Evolutionary conservation across 2,797 vertebrate genomes (phyloP).

Genomic region (Galago senegalensis): DNA sequence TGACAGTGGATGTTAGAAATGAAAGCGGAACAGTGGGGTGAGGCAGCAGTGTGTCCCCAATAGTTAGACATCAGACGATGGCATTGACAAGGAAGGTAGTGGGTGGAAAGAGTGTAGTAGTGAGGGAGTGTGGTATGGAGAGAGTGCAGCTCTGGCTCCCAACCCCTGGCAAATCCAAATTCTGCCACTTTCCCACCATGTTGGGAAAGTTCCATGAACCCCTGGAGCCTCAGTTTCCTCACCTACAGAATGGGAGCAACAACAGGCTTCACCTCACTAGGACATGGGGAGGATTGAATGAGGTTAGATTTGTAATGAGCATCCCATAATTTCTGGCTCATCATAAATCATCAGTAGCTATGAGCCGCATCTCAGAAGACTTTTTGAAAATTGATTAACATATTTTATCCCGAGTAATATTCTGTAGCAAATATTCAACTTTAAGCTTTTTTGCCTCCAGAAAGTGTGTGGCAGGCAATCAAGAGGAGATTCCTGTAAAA

Average conservation of each 20-base stretch:
- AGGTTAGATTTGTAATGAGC: background rate
- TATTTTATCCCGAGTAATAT: background rate
- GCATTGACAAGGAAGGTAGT: background rate
- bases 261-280: background rate
- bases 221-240: background rate
- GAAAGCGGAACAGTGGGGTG: background rate
- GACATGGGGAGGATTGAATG: background rate
- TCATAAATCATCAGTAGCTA: background rate
- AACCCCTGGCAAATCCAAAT: too few species aligned
- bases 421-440: background rate
- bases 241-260: background rate
- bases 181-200: background rate
- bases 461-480: background rate
- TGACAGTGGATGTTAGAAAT: background rate
- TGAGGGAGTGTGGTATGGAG: background rate
- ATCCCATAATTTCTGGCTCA: background rate
- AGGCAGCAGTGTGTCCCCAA: fast-evolving
- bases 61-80: background rate
- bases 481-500: background rate
- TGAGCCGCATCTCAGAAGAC: background rate
- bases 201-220: background rate
- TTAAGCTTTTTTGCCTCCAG: background rate
- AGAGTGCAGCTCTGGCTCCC: background rate
- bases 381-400: background rate
- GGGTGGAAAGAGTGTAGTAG: background rate